phyloP scores from a whole-genome alignment of 2,113 vertebrate genomes.

The Aspidoscelis tigris region DNA sequence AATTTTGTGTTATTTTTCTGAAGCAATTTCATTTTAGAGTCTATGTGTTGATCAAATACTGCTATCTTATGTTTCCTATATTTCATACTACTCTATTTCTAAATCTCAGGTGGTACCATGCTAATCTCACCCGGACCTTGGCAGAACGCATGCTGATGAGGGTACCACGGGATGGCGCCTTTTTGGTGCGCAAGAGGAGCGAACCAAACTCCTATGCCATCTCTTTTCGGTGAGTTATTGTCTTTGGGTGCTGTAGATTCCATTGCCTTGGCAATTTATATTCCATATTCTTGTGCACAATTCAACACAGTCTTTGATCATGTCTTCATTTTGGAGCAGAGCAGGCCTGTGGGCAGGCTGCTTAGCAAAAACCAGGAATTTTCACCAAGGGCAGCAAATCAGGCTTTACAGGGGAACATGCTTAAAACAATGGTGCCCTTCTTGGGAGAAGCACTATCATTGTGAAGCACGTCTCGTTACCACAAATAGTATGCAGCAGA shows the following conservation, averaged over 20 bases:
- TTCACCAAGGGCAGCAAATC: no score
- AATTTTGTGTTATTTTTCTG: neutral
- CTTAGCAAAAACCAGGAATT: no score
- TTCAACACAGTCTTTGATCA: no score
- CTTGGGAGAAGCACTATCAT: no score
- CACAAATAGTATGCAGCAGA: no score
- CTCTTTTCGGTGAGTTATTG: slow-evolving; percentile 88
- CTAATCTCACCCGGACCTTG: slow-evolving; percentile 89
- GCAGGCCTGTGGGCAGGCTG: no score
- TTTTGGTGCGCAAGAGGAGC: slow-evolving; percentile 93
- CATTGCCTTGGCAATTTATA: neutral
- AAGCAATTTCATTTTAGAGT: neutral
- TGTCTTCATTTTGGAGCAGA: no score
- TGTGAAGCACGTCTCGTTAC: no score
- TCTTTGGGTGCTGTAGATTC: neutral
- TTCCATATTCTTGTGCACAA: no score
- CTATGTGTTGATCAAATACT: neutral
- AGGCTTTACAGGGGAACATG: no score
- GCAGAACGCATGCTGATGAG: slow-evolving; percentile 99
- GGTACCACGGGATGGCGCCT: slow-evolving; percentile 94
- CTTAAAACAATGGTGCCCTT: no score
- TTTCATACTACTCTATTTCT: neutral
- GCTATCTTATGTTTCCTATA: neutral
- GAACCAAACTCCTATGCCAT: slow-evolving; percentile 96
- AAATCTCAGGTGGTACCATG: slow-evolving; percentile 91